These are phyloP conservation scores for Encarsia formosa DNA, from an alignment of 2,888 invertebrate species.

Conservation along the genomic window DNA sequence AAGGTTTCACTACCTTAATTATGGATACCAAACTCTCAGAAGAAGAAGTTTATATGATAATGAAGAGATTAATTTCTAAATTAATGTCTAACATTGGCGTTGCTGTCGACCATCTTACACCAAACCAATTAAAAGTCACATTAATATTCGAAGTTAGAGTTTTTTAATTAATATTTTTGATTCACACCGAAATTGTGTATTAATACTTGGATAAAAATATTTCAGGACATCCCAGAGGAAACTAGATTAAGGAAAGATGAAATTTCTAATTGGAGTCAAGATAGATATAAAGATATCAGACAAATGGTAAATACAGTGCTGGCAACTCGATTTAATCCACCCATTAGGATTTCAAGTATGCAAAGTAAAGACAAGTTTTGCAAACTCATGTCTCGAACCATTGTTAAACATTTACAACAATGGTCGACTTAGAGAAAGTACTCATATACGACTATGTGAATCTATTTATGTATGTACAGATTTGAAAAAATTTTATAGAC, in stretches of 20 bases:
- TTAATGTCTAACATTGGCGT: constrained; percentile 33
- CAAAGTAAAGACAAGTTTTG: too few relatives aligned
- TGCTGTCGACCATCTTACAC: constrained; percentile 26
- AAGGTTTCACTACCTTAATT: constrained; percentile 27
- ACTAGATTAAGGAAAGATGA: constrained; percentile 12
- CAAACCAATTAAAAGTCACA: constrained; percentile 24
- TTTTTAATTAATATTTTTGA: background rate
- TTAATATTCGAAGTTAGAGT: constrained; percentile 33
- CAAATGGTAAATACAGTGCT: constrained; percentile 29
- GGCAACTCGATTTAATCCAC: constrained; percentile 34
- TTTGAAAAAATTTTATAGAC: too few relatives aligned
- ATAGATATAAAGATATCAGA: constrained; percentile 14
- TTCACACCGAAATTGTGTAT: background rate
- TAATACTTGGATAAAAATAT: constrained; percentile 6
- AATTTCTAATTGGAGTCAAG: background rate
- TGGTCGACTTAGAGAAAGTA: too few relatives aligned
- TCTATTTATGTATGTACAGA: background rate
- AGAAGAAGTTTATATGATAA: constrained; percentile 39
- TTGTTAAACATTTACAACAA: constrained; percentile 34
- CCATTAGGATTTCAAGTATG: constrained; percentile 28
- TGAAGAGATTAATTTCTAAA: constrained; percentile 31
- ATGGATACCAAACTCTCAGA: constrained; percentile 35
- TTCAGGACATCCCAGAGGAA: constrained; percentile 20
- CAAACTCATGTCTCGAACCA: constrained; percentile 30
- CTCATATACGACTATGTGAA: background rate